Conservation (phyloP, 2,797 vertebrate species). For the Sardinella longiceps region DNA sequence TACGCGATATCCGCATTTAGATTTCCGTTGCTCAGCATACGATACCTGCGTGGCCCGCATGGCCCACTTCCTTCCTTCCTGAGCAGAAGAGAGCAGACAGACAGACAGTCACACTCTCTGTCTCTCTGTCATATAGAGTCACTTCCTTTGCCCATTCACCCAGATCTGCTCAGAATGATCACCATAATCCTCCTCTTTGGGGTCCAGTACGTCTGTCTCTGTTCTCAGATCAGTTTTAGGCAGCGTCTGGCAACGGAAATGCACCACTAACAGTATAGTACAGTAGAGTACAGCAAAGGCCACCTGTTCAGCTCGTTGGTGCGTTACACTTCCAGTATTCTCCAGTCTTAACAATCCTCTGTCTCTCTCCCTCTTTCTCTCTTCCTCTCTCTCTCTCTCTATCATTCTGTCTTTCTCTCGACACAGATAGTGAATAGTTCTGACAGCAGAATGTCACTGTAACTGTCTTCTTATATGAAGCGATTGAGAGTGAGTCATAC, state of each 20-base stretch:
- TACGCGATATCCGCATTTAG: too few relatives aligned
- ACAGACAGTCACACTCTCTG: too few relatives aligned
- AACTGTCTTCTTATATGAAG: constrained; percentile 17
- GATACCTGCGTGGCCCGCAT: constrained; percentile 46
- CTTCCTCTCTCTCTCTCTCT: constrained; percentile 37
- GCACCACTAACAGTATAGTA: too few relatives aligned
- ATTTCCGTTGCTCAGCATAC: constrained; percentile 11
- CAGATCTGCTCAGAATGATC: not conserved
- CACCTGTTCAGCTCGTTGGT: not conserved
- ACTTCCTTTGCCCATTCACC: not conserved
- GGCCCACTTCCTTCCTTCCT: constrained; percentile 68
- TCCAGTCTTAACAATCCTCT: not conserved
- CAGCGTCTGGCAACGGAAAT: not conserved
- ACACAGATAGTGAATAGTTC: not conserved
- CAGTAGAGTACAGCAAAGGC: too few relatives aligned
- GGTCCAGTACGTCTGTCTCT: not conserved
- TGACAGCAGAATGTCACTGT: constrained; percentile 28
- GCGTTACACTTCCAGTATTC: not conserved
- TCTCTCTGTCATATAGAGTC: constrained; percentile 49
- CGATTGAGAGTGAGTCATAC: not conserved
- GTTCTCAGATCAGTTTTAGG: not conserved
- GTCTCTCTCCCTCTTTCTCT: constrained; percentile 32
- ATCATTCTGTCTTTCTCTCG: constrained; percentile 27
- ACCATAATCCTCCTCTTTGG: constrained; percentile 10
- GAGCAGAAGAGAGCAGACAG: constrained; percentile 40